Percentiles rank a stretch among this genome's conserved stretches.
These are phyloP conservation scores for Champsocephalus esox DNA, from an alignment of 2,797 vertebrate genomes.

Conservation along the genomic window DNA sequence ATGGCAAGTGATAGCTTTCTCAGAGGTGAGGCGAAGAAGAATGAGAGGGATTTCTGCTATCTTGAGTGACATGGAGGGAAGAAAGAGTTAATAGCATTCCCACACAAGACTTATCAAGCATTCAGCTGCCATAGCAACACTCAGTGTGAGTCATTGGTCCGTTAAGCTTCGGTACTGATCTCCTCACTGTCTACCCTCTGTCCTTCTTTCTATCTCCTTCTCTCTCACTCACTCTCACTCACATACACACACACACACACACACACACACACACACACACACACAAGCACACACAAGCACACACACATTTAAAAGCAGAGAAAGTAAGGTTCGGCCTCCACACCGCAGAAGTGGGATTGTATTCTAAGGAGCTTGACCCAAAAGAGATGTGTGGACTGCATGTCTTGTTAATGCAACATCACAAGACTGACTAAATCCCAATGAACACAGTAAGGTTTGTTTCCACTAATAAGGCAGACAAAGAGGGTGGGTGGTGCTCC, in stretches of 20 bases:
- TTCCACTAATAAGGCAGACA: slow-evolving; percentile 13
- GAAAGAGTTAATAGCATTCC: slow-evolving; percentile 32
- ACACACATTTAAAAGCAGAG: slow-evolving; percentile 4
- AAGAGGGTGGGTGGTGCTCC: neutral
- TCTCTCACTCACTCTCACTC: too few species aligned
- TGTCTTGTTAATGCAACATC: slow-evolving; percentile 36
- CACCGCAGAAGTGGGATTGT: neutral
- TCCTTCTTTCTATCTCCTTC: neutral
- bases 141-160: slow-evolving; percentile 48
- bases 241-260: slow-evolving; percentile 3
- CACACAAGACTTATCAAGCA: slow-evolving; percentile 51
- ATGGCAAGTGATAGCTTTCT: neutral
- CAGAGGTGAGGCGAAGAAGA: neutral
- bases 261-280: neutral
- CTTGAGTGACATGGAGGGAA: neutral
- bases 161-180: slow-evolving; percentile 43
- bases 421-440: slow-evolving; percentile 24
- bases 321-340: slow-evolving; percentile 20
- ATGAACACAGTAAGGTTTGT: slow-evolving; percentile 18
- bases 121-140: slow-evolving; percentile 56
- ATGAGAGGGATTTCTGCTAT: neutral
- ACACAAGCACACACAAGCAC: slow-evolving; percentile 1
- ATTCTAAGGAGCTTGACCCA: slow-evolving; percentile 28
- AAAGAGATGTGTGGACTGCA: slow-evolving; percentile 22
- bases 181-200: slow-evolving; percentile 18